Conservation (phyloP, 2,113 vertebrate species). For the Drymodes brunneopygia region DNA sequence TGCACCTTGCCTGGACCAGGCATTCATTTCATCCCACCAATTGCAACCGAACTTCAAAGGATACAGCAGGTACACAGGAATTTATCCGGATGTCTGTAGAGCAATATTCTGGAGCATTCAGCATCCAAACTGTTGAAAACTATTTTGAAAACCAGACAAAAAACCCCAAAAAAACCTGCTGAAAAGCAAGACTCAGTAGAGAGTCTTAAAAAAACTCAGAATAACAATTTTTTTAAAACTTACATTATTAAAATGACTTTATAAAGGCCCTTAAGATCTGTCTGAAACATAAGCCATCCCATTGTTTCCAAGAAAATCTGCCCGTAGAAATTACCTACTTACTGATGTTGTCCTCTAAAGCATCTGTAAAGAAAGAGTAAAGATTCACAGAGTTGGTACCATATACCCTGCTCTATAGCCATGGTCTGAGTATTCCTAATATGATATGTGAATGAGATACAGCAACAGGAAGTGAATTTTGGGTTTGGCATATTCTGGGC, state of each 20-base stretch:
- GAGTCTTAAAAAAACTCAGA: neutral
- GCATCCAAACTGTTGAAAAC: neutral
- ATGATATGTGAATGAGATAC: accelerated
- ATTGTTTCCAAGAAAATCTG: accelerated
- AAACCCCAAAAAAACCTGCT: neutral
- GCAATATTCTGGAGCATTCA: neutral
- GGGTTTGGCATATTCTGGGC: neutral
- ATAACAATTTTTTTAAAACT: neutral
- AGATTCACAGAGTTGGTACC: neutral
- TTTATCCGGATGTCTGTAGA: neutral
- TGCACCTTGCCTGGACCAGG: neutral
- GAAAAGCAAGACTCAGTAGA: neutral
- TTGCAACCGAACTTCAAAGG: neutral
- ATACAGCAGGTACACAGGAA: neutral
- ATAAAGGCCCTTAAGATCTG: neutral
- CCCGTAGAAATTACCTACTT: neutral
- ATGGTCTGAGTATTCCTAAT: neutral
- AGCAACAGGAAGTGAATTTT: neutral
- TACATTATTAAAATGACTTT: neutral
- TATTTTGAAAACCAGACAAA: neutral
- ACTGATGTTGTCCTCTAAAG: accelerated
- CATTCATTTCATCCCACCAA: neutral
- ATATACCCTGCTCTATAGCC: accelerated
- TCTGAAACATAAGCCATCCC: neutral
- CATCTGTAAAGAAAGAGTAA: neutral